These are phyloP conservation scores for Capricornis sumatraensis DNA, from an alignment of 2,113 vertebrate species.

Conservation along the genomic window DNA sequence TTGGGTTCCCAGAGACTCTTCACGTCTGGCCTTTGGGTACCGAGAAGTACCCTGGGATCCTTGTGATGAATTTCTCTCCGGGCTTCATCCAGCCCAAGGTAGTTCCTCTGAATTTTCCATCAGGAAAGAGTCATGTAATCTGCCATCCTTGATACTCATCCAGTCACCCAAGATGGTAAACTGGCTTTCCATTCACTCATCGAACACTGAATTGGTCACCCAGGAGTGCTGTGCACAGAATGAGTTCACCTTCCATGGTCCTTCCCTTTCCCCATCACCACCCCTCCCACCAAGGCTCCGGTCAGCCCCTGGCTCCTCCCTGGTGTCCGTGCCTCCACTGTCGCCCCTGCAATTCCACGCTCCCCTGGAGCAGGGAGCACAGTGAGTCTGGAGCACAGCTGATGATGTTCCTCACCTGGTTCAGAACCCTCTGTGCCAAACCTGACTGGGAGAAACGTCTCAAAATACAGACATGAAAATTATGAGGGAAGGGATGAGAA, in stretches of 20 bases:
- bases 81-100: neutral
- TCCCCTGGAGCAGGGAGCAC: too few relatives aligned
- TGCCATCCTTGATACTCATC: neutral
- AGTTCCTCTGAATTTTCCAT: neutral
- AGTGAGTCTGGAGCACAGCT: neutral
- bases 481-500: neutral
- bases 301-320: neutral
- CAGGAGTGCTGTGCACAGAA: neutral
- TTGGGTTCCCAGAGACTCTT: neutral
- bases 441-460: neutral
- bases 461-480: neutral
- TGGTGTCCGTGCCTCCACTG: neutral
- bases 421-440: neutral
- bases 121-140: neutral
- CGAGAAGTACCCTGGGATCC: neutral
- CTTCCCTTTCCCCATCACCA: neutral
- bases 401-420: neutral
- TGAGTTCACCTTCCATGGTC: too few relatives aligned
- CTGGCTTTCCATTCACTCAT: neutral
- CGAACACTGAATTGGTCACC: neutral
- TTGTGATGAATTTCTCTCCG: neutral
- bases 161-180: neutral
- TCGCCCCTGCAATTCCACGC: neutral
- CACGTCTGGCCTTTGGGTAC: neutral
- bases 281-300: neutral